A percentile compares a stretch with the other conserved stretches of the same genome.
These are phyloP conservation scores for Caloenas nicobarica DNA, from an alignment of 2,113 vertebrate species.

Conservation along the genomic window DNA sequence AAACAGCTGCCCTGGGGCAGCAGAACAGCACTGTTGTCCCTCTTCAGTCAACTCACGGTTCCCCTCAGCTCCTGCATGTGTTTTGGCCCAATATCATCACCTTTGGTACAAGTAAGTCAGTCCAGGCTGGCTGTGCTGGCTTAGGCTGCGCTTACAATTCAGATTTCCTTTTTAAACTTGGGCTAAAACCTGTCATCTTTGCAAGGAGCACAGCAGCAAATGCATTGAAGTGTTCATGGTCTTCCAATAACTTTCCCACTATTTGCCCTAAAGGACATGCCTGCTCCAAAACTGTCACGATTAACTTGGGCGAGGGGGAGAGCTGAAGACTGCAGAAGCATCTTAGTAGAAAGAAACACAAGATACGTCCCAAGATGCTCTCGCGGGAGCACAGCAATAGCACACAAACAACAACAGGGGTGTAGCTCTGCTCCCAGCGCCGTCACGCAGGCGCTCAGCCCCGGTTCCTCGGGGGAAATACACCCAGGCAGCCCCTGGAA, in stretches of 20 bases:
- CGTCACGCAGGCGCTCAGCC: accelerated
- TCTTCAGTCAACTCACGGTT: neutral
- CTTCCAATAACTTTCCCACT: neutral
- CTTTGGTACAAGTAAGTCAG: neutral
- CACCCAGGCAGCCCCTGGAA: neutral
- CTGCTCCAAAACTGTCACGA: constrained; percentile 51
- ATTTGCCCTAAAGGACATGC: constrained; percentile 52
- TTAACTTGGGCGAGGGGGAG: neutral
- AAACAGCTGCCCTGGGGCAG: neutral
- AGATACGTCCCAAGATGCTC: neutral
- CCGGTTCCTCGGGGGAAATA: accelerated
- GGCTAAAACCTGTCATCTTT: constrained; percentile 14
- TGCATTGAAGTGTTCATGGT: neutral
- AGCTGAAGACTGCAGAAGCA: neutral
- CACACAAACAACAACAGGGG: neutral
- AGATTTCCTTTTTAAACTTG: neutral
- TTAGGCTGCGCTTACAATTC: neutral
- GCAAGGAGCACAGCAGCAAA: neutral
- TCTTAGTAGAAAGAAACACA: neutral
- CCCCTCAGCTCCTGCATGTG: accelerated
- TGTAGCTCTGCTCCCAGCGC: neutral
- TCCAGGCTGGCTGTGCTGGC: neutral
- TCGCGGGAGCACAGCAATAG: neutral
- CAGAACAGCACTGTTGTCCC: neutral
- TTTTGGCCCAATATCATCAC: neutral